Percentiles rank a stretch among this genome's conserved stretches.
Evolutionary conservation across 1,140 invertebrate species (phyloP).

Genomic region (Drosophila miranda): DNA sequence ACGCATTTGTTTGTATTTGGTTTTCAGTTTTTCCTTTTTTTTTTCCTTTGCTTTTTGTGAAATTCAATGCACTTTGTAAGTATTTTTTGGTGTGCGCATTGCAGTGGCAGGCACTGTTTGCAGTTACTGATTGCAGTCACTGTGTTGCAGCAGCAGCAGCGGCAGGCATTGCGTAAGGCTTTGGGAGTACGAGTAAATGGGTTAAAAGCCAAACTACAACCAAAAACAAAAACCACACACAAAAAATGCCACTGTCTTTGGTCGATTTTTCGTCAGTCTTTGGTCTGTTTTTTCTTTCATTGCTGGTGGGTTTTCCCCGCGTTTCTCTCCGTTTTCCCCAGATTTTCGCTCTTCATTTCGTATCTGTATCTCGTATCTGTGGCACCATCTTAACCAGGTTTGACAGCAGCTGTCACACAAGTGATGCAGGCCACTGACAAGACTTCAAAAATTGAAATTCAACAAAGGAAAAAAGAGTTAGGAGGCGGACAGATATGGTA

Average conservation of each 20-base stretch:
- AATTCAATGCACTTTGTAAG: too few species aligned
- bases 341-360: too few species aligned
- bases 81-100: too few species aligned
- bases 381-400: slow-evolving; percentile 26
- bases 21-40: not conserved
- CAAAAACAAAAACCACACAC: not conserved
- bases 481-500: not conserved
- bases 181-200: slow-evolving; percentile 10
- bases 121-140: slow-evolving; percentile 4
- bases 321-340: too few species aligned
- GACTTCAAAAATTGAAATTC: slow-evolving; percentile 23
- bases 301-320: too few species aligned
- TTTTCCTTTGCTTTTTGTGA: too few species aligned
- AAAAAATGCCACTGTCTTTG: not conserved
- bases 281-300: too few species aligned
- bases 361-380: slow-evolving; percentile 8
- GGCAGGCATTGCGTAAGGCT: slow-evolving; percentile 44
- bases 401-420: slow-evolving; percentile 29
- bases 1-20: slow-evolving; percentile 50
- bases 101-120: slow-evolving; percentile 21
- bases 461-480: slow-evolving; percentile 12
- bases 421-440: slow-evolving; percentile 16
- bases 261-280: not conserved
- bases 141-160: slow-evolving; percentile 5
- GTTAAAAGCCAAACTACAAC: slow-evolving; percentile 15